Percentiles rank a stretch among this genome's conserved stretches.
These are phyloP conservation scores for Chrysolina americana DNA, from an alignment of 2,888 invertebrate genomes.

Conservation along the genomic window DNA sequence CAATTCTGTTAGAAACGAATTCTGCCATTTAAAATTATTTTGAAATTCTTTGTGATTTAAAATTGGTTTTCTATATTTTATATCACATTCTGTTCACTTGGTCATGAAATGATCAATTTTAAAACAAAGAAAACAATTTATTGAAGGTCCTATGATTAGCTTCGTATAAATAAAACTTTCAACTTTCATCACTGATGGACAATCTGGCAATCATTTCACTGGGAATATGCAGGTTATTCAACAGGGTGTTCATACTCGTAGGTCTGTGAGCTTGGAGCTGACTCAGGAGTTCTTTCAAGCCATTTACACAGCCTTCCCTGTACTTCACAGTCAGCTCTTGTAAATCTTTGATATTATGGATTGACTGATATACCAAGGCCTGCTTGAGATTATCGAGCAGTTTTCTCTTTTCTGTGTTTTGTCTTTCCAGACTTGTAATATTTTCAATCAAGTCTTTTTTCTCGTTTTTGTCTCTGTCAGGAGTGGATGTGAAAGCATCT, in stretches of 20 bases:
- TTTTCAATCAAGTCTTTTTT: conserved; percentile 42
- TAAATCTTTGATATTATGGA: conserved; percentile 71
- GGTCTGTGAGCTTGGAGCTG: conserved; percentile 67
- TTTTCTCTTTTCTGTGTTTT: conserved; percentile 48
- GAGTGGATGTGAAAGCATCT: conserved; percentile 50
- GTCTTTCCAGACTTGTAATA: conserved; percentile 45
- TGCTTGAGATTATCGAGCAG: conserved; percentile 51
- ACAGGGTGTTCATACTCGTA: conserved; percentile 71
- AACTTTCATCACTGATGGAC: background rate
- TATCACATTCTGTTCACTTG: too few relatives aligned
- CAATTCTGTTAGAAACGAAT: too few relatives aligned
- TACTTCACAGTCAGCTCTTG: conserved; percentile 71
- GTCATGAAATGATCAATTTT: too few relatives aligned
- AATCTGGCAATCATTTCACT: conserved; percentile 39
- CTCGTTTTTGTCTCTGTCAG: conserved; percentile 46
- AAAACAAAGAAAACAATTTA: too few relatives aligned
- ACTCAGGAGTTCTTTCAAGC: conserved; percentile 71
- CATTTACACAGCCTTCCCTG: conserved; percentile 73
- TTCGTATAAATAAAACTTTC: background rate
- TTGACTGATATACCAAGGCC: conserved; percentile 55
- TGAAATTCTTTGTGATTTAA: too few relatives aligned
- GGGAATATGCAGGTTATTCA: conserved; percentile 46
- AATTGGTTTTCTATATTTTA: too few relatives aligned
- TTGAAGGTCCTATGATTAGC: too few relatives aligned
- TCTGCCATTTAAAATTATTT: too few relatives aligned